A percentile compares a stretch with the other conserved stretches of the same genome.
phyloP scores from a whole-genome alignment of 2,888 invertebrate species.

The Sympetrum striolatum region DNA sequence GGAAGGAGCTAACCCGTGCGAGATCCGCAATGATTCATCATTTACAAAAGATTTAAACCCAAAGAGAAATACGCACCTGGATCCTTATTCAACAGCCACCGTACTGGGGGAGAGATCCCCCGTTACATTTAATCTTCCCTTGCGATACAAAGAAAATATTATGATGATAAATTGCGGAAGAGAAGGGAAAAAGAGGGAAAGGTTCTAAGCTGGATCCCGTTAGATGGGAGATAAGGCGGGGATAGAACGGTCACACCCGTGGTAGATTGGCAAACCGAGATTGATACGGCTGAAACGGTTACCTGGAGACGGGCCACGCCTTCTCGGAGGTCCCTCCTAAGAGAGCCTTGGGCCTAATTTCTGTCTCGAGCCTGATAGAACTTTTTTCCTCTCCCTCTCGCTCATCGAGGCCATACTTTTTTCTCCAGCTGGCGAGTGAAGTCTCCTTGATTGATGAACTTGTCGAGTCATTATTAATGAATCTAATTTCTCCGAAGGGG shows the following conservation, averaged over 20 bases:
- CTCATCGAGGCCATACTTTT: background rate
- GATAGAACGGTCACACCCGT: background rate
- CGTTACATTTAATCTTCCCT: too few relatives aligned
- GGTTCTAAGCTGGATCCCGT: background rate
- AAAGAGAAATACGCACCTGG: too few relatives aligned
- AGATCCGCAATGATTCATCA: too few relatives aligned
- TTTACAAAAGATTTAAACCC: too few relatives aligned
- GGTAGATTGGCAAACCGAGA: too few relatives aligned
- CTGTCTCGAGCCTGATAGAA: background rate
- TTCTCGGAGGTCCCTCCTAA: background rate
- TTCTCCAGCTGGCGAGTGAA: background rate
- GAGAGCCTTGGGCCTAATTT: background rate
- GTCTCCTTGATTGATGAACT: background rate
- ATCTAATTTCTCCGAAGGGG: background rate
- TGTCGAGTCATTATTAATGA: background rate
- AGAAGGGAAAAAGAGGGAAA: background rate
- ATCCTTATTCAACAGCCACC: too few relatives aligned
- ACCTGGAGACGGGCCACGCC: background rate
- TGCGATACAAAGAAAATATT: too few relatives aligned
- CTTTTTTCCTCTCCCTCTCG: background rate
- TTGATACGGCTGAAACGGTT: background rate
- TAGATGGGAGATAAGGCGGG: background rate
- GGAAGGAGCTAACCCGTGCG: too few relatives aligned
- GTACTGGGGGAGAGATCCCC: too few relatives aligned
- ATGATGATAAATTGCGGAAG: too few relatives aligned